Conservation (phyloP, 2,888 invertebrate species). For the Operophtera brumata region DNA sequence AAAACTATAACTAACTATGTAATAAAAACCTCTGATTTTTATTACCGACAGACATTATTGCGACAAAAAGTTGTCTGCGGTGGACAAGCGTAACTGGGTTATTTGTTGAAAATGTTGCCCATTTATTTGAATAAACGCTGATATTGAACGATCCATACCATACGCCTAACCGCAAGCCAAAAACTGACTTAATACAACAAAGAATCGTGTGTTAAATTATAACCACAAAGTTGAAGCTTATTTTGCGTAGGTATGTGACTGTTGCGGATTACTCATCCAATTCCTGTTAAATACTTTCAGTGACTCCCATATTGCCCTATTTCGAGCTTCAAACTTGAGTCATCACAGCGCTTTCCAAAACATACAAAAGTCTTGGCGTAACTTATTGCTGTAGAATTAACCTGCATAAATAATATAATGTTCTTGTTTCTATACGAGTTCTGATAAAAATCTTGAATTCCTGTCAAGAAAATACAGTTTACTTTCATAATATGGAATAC, state of each 20-base stretch:
- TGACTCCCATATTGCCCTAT: constrained; percentile 14
- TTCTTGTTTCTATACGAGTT: constrained; percentile 7
- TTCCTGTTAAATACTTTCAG: constrained; percentile 10
- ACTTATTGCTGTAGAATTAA: constrained; percentile 14
- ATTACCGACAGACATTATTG: constrained; percentile 1
- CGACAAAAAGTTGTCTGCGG: constrained; percentile 10
- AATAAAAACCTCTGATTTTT: too few relatives aligned
- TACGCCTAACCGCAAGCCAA: constrained; percentile 12
- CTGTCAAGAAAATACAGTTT: background rate
- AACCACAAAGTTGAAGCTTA: constrained; percentile 4
- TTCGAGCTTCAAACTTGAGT: constrained; percentile 14
- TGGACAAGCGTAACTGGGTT: constrained; percentile 1
- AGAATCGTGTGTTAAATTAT: constrained; percentile 6
- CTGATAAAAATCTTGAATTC: constrained; percentile 7
- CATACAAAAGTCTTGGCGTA: constrained; percentile 6
- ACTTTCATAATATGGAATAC: background rate
- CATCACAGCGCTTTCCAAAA: constrained; percentile 14
- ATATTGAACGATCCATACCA: constrained; percentile 2
- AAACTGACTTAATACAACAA: constrained; percentile 9
- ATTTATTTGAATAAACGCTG: constrained; percentile 5
- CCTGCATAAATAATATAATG: constrained; percentile 6
- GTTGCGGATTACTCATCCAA: constrained; percentile 14
- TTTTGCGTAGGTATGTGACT: constrained; percentile 9
- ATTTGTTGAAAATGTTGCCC: background rate
- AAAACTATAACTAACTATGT: background rate